Conservation (phyloP, 1,140 invertebrate species). For the Formica exsecta region DNA sequence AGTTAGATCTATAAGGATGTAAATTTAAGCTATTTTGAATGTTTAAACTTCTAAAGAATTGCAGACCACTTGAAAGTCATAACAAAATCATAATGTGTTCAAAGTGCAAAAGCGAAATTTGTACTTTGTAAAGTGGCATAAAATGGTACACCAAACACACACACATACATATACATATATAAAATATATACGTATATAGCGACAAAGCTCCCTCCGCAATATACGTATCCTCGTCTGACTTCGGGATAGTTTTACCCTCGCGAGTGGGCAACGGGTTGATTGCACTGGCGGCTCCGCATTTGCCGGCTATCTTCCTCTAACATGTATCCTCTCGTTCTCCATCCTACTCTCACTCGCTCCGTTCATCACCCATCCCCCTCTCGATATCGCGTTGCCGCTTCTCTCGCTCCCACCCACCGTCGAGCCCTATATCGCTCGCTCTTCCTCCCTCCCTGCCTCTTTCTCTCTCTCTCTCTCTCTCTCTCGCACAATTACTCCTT, state of each 20-base stretch:
- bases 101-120: no score
- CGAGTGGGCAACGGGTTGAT: constrained; percentile 84
- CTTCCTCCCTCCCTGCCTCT: no score
- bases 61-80: no score
- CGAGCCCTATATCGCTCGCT: constrained; percentile 46
- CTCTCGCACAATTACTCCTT: constrained; percentile 6
- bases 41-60: no score
- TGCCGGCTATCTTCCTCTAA: constrained; percentile 74
- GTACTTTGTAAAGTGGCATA: no score
- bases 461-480: constrained; percentile 63
- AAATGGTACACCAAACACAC: no score
- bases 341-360: constrained; percentile 57
- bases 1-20: no score
- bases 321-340: constrained; percentile 44
- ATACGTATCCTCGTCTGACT: constrained; percentile 80
- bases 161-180: no score
- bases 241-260: constrained; percentile 84
- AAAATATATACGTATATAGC: constrained; percentile 32
- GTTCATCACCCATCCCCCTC: constrained; percentile 52
- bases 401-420: constrained; percentile 59
- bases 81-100: no score
- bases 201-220: constrained; percentile 68
- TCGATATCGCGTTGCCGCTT: constrained; percentile 47
- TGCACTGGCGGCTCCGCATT: constrained; percentile 83
- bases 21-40: no score